These are phyloP conservation scores for Musca domestica DNA, from an alignment of 1,140 invertebrate genomes.

Conservation along the genomic window DNA sequence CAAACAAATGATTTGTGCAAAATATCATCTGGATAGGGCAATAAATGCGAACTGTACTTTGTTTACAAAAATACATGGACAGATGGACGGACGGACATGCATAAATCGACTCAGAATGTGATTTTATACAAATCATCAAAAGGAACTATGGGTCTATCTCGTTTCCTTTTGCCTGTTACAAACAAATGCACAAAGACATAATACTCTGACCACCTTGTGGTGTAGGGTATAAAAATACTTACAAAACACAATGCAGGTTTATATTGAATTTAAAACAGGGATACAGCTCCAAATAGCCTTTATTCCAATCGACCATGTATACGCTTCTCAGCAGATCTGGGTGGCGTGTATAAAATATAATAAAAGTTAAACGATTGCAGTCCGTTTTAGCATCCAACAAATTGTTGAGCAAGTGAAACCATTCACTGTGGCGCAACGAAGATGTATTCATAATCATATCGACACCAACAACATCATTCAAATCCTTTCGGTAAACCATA, in stretches of 20 bases:
- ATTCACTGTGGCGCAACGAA: conserved; percentile 35
- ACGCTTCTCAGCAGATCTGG: conserved; percentile 36
- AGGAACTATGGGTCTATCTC: too few species aligned
- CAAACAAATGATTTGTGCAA: too few species aligned
- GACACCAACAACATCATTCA: conserved; percentile 26
- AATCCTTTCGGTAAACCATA: conserved; percentile 31
- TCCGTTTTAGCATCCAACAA: conserved; percentile 29
- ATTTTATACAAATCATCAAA: too few species aligned
- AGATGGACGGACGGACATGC: neutral
- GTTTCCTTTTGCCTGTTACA: too few species aligned
- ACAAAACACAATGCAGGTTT: conserved; percentile 38
- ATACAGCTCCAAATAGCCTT: conserved; percentile 33
- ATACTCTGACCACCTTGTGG: too few species aligned
- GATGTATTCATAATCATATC: conserved; percentile 13
- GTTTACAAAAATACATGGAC: neutral
- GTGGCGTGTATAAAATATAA: conserved; percentile 39
- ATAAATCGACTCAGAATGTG: too few species aligned
- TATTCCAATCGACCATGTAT: conserved; percentile 28
- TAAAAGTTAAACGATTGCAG: conserved; percentile 36
- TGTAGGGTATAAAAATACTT: too few species aligned
- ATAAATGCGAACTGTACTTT: too few species aligned
- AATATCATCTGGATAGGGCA: too few species aligned
- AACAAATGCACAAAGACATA: too few species aligned
- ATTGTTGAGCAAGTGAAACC: conserved; percentile 6
- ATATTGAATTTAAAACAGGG: conserved; percentile 43